phyloP scores from a whole-genome alignment of 2,888 invertebrate genomes.

The Epinotia ramella region DNA sequence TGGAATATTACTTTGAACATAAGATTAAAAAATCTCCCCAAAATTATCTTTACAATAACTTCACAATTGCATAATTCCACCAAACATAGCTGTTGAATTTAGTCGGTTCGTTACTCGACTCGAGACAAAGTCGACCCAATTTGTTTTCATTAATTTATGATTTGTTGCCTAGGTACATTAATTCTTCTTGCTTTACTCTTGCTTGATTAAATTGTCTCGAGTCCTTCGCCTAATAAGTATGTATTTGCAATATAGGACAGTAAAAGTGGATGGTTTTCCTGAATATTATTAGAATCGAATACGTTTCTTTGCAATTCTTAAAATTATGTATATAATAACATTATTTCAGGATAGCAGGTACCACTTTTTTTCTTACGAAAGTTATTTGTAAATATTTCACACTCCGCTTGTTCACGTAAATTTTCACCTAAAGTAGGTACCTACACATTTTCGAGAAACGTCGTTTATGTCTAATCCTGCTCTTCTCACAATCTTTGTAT shows the following conservation, averaged over 20 bases:
- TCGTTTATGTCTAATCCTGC: too few relatives aligned
- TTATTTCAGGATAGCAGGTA: neutral
- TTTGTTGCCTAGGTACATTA: slow-evolving; percentile 44
- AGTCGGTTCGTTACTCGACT: slow-evolving; percentile 39
- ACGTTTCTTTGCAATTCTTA: neutral
- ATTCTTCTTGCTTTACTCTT: slow-evolving; percentile 40
- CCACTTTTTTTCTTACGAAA: too few relatives aligned
- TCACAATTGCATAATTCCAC: slow-evolving; percentile 21
- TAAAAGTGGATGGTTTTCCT: neutral
- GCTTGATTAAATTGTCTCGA: slow-evolving; percentile 24
- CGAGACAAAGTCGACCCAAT: slow-evolving; percentile 42
- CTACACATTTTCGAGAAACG: too few relatives aligned
- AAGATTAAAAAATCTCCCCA: slow-evolving; percentile 8
- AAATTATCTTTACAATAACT: neutral
- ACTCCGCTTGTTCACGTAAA: too few relatives aligned
- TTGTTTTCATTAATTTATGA: slow-evolving; percentile 46
- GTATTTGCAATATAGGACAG: neutral
- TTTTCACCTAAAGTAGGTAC: too few relatives aligned
- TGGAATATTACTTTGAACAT: neutral
- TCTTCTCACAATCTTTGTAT: too few relatives aligned
- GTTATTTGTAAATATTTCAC: too few relatives aligned
- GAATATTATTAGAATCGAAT: neutral
- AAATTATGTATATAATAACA: neutral
- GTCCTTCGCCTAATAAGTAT: neutral
- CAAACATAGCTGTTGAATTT: slow-evolving; percentile 32